Conservation (phyloP, 2,113 vertebrate genomes). For the Oryctolagus cuniculus region mOryCun1.1 NC_091435.1:110919501-110920000, state of each 20-base stretch:
- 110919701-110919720: conserved; percentile 82
- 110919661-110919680: conserved; percentile 81
- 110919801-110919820: conserved; percentile 76
- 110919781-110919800: conserved; percentile 79
- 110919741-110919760: conserved; percentile 74
- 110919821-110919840: conserved; percentile 64
- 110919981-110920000: background rate
- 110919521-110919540: conserved; percentile 71
- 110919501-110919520: conserved; percentile 28
- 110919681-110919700: conserved; percentile 78
- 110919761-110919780: conserved; percentile 83
- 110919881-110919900: conserved; percentile 70
- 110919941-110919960: background rate
- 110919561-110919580: conserved; percentile 48
- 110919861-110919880: background rate
- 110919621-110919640: conserved; percentile 74
- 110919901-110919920: conserved; percentile 59
- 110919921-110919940: background rate
- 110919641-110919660: conserved; percentile 81
- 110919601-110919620: conserved; percentile 77
- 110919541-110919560: conserved; percentile 31
- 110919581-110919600: conserved; percentile 76
- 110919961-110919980: background rate
- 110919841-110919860: conserved; percentile 71
- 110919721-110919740: conserved; percentile 73